Evolutionary conservation across 2,797 vertebrate genomes (phyloP), one percentile per base, ranked within the genome.

Genomic region (Dipus sagitta): DNA sequence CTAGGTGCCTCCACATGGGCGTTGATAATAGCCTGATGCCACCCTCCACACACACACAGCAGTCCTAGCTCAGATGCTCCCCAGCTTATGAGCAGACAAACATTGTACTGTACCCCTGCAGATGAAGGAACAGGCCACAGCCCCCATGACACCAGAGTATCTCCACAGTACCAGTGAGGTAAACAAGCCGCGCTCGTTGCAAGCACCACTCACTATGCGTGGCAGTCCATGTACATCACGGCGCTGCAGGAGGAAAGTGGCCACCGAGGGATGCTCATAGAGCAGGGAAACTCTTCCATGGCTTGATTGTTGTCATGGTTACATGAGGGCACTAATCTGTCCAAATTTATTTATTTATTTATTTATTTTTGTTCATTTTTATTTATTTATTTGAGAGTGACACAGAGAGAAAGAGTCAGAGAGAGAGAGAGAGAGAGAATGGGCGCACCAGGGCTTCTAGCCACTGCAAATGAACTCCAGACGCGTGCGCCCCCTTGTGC

Each of bases 181-280:
- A 30, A 15, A 21, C 24, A 60, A 30, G 13, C 68, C 68, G 47
- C 70, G 38, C 15, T 30, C 70, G 38, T 11, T 30, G 13, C 54
- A 28, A 11, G 26, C 8, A 6, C 21, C 11, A 1, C 12, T 3
- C 1, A 3, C 6, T 26, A 4, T 7, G 3, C 23, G 2, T 10
- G 54, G 58, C 15, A 32, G 30, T 67, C n/a, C 14, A 1, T 1
- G 0, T 20, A 26, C 15, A 26, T 58, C 32, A 30, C 1, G 5
- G 34, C 15, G 58, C n/a, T 28, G 38, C 38, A 28, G 21, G 23
- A 32, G 28, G n/a, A 54, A 30, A 26, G 21, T 65, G 86, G 64
- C 17, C 65, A 26, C 18, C 8, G 11, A 52, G 28, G 47, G 32
- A 34, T 9, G 2, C 20, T 20, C 3, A 15, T 9, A 30, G 67